Conservation (phyloP, 2,888 invertebrate species). For the Limulus polyphemus region DNA sequence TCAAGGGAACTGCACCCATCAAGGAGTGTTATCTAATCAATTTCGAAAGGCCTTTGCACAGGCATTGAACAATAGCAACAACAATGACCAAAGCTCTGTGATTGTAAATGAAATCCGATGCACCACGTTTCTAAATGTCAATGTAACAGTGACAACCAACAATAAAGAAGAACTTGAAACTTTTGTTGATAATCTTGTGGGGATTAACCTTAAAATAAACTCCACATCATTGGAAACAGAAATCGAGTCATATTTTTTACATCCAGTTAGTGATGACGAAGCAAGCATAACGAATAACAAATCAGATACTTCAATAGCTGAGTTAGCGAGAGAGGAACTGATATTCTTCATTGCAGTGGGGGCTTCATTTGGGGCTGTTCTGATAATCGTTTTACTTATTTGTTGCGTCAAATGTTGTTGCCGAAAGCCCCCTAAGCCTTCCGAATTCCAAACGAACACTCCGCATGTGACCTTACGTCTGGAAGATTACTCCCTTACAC, state of each 20-base stretch:
- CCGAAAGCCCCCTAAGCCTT: constrained; percentile 11
- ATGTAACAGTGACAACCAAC: constrained; percentile 12
- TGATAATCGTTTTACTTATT: constrained; percentile 18
- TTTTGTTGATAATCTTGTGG: constrained; percentile 11
- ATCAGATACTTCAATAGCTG: constrained; percentile 9
- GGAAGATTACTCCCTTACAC: constrained; percentile 27
- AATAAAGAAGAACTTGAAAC: constrained; percentile 7
- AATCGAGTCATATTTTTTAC: not conserved
- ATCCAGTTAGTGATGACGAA: not conserved
- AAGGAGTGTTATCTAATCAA: too few species aligned
- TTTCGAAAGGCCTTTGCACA: too few species aligned
- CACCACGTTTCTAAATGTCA: constrained; percentile 13
- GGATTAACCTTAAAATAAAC: constrained; percentile 13
- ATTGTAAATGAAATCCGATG: constrained; percentile 2
- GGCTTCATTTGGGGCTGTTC: constrained; percentile 20
- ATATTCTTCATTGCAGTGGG: constrained; percentile 24
- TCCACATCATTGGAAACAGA: constrained; percentile 11
- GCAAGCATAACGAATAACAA: constrained; percentile 6
- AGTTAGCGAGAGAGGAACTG: constrained; percentile 17
- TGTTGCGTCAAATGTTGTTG: constrained; percentile 22
- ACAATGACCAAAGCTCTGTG: too few species aligned
- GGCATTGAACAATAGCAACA: too few species aligned
- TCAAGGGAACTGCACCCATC: too few species aligned
- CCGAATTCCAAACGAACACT: constrained; percentile 13
- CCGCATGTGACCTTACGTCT: constrained; percentile 19